Evolutionary conservation across 2,888 invertebrate species (phyloP), one percentile per base, ranked within the genome.

Genomic region (Pandemis corylana): DNA sequence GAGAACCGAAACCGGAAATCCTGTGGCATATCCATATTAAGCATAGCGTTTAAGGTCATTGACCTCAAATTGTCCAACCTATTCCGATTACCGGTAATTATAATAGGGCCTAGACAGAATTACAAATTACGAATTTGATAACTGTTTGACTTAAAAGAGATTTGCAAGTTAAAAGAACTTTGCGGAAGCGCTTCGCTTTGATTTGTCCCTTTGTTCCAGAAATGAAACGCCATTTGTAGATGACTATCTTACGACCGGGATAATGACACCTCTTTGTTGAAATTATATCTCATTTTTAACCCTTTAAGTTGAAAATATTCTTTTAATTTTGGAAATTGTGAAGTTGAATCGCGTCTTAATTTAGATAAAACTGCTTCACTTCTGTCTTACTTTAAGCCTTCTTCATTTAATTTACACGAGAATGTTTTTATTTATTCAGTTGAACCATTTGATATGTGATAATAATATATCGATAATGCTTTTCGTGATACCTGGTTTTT

Each of bases 201-300:
- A 88, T 89, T 89, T 87, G 85, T 86, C 81, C 80, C 83, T 89
- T 90, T 90, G 89, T 90, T 88, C 88, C 81, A 78, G 77, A 85
- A 90, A 89, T 89, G 85, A 85, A 87, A 87, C 83, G 84, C 83
- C 85, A 84, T 88, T 89, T 88, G 85, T 81, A 85, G 84, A 87
- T 85, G 84, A 85, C 84, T 86, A 84, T 85, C 84, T 84, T 80
- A 67, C 72, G 61, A 44, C 76, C 78, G 78, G 79, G 79, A 80
- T 83, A 84, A 87, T 81, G 78, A 80, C 75, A 78, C 75, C 77
- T 75, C 73, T 76, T 77, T 76, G 76, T 76, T 74, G 77, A 76
- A 82, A 84, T 81, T 80, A 83, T 81, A 80, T 80, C 81, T 78
- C 79, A 81, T 82, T 84, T 82, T 79, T 75, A 80, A 80, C 79